Evolutionary conservation across 2,797 vertebrate genomes (phyloP).

Genomic region (Epinephelus awoara): DNA sequence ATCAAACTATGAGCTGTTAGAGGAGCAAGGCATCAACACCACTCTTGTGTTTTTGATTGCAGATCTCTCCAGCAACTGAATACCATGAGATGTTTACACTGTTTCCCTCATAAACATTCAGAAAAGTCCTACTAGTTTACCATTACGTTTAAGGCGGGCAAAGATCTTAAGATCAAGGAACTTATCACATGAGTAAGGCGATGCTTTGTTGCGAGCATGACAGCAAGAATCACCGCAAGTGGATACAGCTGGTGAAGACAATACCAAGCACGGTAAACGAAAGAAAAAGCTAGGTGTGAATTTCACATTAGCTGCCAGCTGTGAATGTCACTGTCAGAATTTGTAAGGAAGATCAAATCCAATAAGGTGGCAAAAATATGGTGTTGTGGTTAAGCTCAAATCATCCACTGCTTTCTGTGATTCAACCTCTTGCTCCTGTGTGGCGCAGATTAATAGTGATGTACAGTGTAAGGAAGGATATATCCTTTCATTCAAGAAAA

Average conservation of each 20-base stretch:
- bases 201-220: conserved; percentile 19
- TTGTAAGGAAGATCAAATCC: conserved; percentile 24
- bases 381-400: conserved; percentile 33
- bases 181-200: neutral
- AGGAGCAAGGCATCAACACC: neutral
- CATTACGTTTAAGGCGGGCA: neutral
- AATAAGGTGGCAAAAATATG: conserved; percentile 42
- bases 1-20: neutral
- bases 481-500: neutral
- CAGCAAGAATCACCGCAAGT: conserved; percentile 13
- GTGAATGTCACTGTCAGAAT: conserved; percentile 45
- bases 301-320: conserved; percentile 41
- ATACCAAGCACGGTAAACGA: conserved; percentile 16
- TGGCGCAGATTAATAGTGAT: conserved; percentile 3
- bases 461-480: neutral
- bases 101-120: neutral
- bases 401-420: neutral
- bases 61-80: neutral
- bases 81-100: neutral
- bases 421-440: neutral
- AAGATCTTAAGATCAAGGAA: conserved; percentile 2
- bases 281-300: conserved; percentile 39
- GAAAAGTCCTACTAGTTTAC: neutral
- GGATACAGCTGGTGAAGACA: conserved; percentile 17
- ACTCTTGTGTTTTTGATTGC: neutral